A percentile compares a stretch with the other conserved stretches of the same genome.
These are phyloP conservation scores for Bombus confusus DNA, from an alignment of 1,140 invertebrate species.

Conservation along the genomic window DNA sequence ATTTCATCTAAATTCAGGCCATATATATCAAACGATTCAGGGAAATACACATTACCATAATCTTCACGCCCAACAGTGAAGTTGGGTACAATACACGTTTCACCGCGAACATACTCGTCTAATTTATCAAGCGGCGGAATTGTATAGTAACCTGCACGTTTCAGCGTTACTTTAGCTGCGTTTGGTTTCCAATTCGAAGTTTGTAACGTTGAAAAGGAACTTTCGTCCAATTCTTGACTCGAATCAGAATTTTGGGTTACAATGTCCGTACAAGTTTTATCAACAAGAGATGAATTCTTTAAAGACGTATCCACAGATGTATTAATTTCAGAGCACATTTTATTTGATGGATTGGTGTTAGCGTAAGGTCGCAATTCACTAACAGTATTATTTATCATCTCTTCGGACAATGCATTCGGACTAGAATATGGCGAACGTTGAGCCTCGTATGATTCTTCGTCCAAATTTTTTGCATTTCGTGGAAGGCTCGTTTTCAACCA, in stretches of 20 bases:
- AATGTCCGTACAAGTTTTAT: conserved; percentile 59
- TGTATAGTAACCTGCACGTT: conserved; percentile 90
- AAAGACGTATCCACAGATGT: conserved; percentile 29
- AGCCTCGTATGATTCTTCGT: conserved; percentile 61
- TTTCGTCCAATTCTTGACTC: conserved; percentile 73
- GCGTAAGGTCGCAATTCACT: conserved; percentile 60
- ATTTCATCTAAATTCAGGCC: conserved; percentile 95
- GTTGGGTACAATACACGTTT: conserved; percentile 92
- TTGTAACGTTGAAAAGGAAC: conserved; percentile 65
- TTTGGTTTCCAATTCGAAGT: conserved; percentile 80
- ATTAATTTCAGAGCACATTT: conserved; percentile 29
- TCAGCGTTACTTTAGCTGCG: conserved; percentile 85
- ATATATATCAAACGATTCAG: conserved; percentile 93
- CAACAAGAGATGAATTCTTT: conserved; percentile 49
- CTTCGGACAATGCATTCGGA: conserved; percentile 47
- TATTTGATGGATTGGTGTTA: conserved; percentile 16
- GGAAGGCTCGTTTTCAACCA: conserved; percentile 65
- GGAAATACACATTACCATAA: conserved; percentile 96
- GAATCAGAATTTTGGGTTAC: conserved; percentile 60
- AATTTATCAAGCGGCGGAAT: conserved; percentile 87
- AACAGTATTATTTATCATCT: conserved; percentile 70
- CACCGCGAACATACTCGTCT: conserved; percentile 83
- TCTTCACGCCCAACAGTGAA: conserved; percentile 95
- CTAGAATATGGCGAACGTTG: conserved; percentile 58
- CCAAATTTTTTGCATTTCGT: conserved; percentile 36